phyloP scores from a whole-genome alignment of 2,888 invertebrate genomes.

The Melanostoma scalare region DNA sequence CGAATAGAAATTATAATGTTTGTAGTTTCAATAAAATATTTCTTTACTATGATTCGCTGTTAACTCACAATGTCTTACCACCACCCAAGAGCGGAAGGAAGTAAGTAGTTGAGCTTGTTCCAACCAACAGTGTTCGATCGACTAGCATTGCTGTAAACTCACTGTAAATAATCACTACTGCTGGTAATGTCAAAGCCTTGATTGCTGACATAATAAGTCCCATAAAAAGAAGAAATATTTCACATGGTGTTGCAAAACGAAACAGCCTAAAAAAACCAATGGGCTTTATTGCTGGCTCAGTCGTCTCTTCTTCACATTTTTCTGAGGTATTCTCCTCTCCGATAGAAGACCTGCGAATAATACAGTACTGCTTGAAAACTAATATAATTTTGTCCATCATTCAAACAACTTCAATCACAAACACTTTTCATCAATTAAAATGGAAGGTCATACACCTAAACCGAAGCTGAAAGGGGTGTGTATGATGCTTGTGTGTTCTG shows the following conservation, averaged over 20 bases:
- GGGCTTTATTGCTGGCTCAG: constrained; percentile 73
- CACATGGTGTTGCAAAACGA: constrained; percentile 85
- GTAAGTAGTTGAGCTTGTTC: constrained; percentile 84
- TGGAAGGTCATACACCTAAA: no score
- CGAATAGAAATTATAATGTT: constrained; percentile 23
- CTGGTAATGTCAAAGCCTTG: constrained; percentile 86
- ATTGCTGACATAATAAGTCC: constrained; percentile 85
- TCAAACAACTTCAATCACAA: constrained; percentile 34
- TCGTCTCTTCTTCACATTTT: constrained; percentile 56
- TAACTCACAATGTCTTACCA: constrained; percentile 84
- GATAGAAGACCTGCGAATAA: constrained; percentile 55
- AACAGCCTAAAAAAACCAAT: constrained; percentile 78
- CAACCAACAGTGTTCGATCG: constrained; percentile 85
- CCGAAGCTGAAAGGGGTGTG: no score
- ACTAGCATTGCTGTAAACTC: constrained; percentile 88
- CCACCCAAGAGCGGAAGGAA: constrained; percentile 86
- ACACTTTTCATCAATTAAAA: constrained; percentile 28
- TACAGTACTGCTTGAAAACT: neutral
- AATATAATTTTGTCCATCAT: neutral
- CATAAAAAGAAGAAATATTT: constrained; percentile 83
- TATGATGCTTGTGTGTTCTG: constrained; percentile 20
- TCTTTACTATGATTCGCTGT: neutral
- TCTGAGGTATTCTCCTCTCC: constrained; percentile 62
- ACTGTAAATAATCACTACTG: constrained; percentile 88
- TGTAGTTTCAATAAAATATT: neutral